Evolutionary conservation across 2,797 vertebrate genomes (phyloP), one percentile per base, ranked within the genome.

Genomic region (Microchirus variegatus): DNA sequence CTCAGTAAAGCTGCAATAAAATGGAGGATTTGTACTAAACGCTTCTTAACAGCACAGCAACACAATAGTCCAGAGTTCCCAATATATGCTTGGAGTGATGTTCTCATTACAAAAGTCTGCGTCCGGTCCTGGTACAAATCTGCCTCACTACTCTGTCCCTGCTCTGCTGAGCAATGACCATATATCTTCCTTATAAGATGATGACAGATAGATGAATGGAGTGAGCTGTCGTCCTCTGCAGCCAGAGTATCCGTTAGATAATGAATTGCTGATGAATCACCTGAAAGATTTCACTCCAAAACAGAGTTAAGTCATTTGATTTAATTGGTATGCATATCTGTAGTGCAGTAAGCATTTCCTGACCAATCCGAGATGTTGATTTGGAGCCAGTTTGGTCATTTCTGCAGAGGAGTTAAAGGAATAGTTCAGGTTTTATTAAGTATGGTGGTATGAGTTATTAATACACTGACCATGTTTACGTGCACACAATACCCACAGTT

Each of bases 161-260:
- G 67, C 67, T 67, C 54, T 70, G 61, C 43, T 77, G 73, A 85
- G 82, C 84, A 87, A 88, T 81, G 84, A 83, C 84, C 81, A 90
- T 91, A 87, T 45, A 89, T 92, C 89, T 90, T 91, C 86, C 77
- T 84, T 83, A 90, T 84, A 75, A 67, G 82, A 83, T 56, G 53
- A 68, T 88, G 90, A 91, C 89, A 90, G 87, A 86, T 81, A 89
- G 89, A 92, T 93, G 90, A 89, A 92, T 92, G 87, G 85, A 81
- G 77, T 87, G 80, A 85, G 83, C 81, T 83, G 62, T 82, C 87
- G 86, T 84, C 80, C 83, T 75, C 73, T 76, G 85, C 78, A 60
- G 75, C 60, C 57, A 84, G 81, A 85, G 83, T 78, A 82, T 82
- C 88, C 77, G 70, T 65, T 67, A 85, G 88, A 90, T 92, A 91